Conservation (phyloP, 2,113 vertebrate species). For the Heterochromis multidens region DNA sequence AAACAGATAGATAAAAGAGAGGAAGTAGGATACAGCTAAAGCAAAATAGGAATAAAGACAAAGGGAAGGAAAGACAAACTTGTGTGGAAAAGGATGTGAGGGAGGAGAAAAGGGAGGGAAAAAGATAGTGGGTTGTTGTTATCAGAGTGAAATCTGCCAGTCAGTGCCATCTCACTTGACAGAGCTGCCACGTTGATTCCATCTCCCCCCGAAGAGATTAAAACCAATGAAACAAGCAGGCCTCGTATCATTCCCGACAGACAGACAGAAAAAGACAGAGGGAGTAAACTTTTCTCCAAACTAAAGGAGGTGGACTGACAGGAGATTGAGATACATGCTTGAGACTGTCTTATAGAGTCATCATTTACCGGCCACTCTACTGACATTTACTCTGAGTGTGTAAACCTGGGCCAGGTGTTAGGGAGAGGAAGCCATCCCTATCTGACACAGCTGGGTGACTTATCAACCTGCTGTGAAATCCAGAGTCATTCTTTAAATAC, state of each 20-base stretch:
- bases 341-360: constrained; percentile 47
- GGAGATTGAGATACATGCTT: constrained; percentile 24
- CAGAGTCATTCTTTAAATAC: constrained; percentile 33
- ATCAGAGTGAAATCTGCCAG: constrained; percentile 64
- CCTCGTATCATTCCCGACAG: constrained; percentile 8
- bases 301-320: constrained; percentile 49
- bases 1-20: constrained; percentile 28
- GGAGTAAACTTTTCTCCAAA: constrained; percentile 51
- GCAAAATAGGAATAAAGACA: constrained; percentile 9
- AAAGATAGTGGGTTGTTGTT: constrained; percentile 27
- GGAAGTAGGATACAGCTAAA: constrained; percentile 21
- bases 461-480: constrained; percentile 27
- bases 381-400: constrained; percentile 36
- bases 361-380: constrained; percentile 45
- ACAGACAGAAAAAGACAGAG: constrained; percentile 12
- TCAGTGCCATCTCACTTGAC: constrained; percentile 52
- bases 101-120: background rate
- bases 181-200: constrained; percentile 45
- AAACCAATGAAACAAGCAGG: constrained; percentile 40
- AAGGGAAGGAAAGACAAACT: constrained; percentile 11
- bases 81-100: background rate
- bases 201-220: constrained; percentile 55
- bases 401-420: constrained; percentile 38
- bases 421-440: constrained; percentile 21
- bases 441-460: constrained; percentile 39